Conservation (phyloP, 23 tunicate species). For the Trididemnum miniatum region DNA sequence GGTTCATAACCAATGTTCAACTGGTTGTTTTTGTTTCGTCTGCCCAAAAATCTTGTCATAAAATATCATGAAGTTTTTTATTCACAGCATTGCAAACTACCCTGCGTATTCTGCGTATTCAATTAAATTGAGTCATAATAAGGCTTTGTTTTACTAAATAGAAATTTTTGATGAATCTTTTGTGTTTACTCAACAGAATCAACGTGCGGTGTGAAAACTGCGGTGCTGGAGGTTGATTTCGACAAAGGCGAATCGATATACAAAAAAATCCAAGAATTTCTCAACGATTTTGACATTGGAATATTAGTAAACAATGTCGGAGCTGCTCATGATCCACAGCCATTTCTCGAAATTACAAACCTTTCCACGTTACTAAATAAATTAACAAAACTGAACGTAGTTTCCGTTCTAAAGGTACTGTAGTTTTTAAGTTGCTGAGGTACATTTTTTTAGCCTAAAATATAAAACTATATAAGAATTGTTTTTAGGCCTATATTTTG, state of each 20-base stretch:
- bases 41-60: too few species aligned
- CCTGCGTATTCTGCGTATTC: too few species aligned
- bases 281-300: conserved; percentile 42
- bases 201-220: not conserved
- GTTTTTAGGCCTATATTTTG: too few species aligned
- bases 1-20: too few species aligned
- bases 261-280: conserved; percentile 23
- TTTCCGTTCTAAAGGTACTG: conserved; percentile 26
- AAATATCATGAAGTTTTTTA: too few species aligned
- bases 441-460: not conserved
- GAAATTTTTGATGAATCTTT: too few species aligned
- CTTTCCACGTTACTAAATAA: not conserved
- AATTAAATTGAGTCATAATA: too few species aligned
- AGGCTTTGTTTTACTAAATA: too few species aligned
- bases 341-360: conserved; percentile 7
- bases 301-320: conserved; percentile 53
- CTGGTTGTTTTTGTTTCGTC: too few species aligned
- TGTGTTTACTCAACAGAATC: not conserved
- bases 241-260: not conserved
- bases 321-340: not conserved
- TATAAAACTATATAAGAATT: too few species aligned
- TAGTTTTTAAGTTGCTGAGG: not conserved
- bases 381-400: conserved; percentile 5
- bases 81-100: too few species aligned
- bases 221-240: conserved; percentile 28